phyloP scores from a whole-genome alignment of 1,140 invertebrate genomes.

The Papilio polytes region DNA sequence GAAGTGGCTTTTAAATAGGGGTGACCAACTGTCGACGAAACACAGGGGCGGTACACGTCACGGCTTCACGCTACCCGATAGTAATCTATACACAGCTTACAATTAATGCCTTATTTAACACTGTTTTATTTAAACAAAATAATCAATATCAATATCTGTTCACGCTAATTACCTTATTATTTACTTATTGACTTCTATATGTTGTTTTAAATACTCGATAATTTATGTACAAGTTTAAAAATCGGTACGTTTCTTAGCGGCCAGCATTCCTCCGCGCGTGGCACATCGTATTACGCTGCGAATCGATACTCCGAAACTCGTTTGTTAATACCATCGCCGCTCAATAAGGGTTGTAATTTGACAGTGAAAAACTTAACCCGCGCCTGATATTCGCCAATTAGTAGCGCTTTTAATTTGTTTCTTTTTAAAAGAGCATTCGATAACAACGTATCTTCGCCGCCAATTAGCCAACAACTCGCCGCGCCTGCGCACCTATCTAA shows the following conservation, averaged over 20 bases:
- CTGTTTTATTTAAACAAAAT: slow-evolving; percentile 28
- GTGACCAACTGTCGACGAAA: slow-evolving; percentile 82
- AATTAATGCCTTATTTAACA: slow-evolving; percentile 77
- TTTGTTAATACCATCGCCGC: slow-evolving; percentile 21
- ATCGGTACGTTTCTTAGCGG: neutral
- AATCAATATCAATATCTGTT: neutral
- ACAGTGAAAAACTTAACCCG: slow-evolving; percentile 22
- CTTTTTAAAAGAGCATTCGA: slow-evolving; percentile 58
- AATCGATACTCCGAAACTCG: slow-evolving; percentile 31
- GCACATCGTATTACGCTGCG: slow-evolving; percentile 27
- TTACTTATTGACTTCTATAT: neutral
- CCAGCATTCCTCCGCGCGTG: slow-evolving; percentile 23
- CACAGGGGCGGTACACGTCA: slow-evolving; percentile 70
- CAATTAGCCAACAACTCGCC: slow-evolving; percentile 82
- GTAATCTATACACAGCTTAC: slow-evolving; percentile 74
- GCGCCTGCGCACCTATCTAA: slow-evolving; percentile 82
- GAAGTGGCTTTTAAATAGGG: slow-evolving; percentile 79
- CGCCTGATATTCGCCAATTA: slow-evolving; percentile 35
- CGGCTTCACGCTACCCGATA: slow-evolving; percentile 76
- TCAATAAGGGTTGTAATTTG: slow-evolving; percentile 34
- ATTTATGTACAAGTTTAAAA: neutral
- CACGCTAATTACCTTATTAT: neutral
- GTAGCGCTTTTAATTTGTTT: slow-evolving; percentile 25
- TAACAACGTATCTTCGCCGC: slow-evolving; percentile 77
- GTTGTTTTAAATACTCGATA: neutral